These are phyloP conservation scores for Augiades crinisus DNA, from an alignment of 2,888 invertebrate genomes.

Conservation along the genomic window DNA sequence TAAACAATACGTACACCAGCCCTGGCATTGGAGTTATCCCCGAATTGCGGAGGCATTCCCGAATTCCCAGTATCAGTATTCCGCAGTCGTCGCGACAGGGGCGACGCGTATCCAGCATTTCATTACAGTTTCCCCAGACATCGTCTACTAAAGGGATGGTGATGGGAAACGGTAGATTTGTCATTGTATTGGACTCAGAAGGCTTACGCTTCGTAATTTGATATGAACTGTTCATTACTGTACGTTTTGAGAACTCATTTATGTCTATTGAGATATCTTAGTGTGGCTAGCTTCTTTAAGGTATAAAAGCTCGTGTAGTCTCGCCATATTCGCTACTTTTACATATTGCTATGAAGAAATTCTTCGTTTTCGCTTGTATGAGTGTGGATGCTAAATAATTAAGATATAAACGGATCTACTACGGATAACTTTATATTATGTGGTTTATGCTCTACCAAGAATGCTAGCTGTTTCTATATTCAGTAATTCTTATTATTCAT, in stretches of 20 bases:
- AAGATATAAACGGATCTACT: too few species aligned
- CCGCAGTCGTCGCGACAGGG: constrained; percentile 47
- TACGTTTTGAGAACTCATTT: not conserved
- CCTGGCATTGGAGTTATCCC: constrained; percentile 38
- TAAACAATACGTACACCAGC: constrained; percentile 6
- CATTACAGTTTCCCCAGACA: constrained; percentile 50
- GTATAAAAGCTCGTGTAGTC: too few species aligned
- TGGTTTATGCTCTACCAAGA: too few species aligned
- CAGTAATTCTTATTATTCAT: too few species aligned
- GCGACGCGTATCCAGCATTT: constrained; percentile 62
- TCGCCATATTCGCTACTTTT: too few species aligned
- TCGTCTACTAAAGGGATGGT: constrained; percentile 22
- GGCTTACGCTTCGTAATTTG: not conserved
- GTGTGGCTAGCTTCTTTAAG: too few species aligned
- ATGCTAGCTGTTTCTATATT: too few species aligned
- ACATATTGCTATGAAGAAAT: too few species aligned
- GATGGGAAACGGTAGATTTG: constrained; percentile 5
- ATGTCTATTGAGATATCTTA: too few species aligned
- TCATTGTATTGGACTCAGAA: constrained; percentile 18
- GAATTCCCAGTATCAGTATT: constrained; percentile 62
- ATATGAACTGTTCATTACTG: not conserved
- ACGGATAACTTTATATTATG: too few species aligned
- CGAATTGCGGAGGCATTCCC: constrained; percentile 38
- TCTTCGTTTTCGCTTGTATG: too few species aligned
- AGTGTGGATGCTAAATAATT: too few species aligned